These are phyloP conservation scores for Steinernema hermaphroditum DNA, from an alignment of 2,888 invertebrate species.

Conservation along the genomic window DNA sequence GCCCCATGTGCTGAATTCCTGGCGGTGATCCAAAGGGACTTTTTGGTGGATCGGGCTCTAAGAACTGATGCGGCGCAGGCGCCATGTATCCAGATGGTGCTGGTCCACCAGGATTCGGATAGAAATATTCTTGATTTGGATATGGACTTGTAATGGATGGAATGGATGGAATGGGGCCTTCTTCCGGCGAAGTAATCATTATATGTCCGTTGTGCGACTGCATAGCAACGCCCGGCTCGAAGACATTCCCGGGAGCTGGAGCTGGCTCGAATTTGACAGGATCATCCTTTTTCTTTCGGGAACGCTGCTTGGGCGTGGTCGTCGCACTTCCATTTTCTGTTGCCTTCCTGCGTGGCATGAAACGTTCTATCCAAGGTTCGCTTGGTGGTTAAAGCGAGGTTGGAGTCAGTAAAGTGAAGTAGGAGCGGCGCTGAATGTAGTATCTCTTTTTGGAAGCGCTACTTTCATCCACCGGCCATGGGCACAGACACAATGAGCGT, in stretches of 20 bases:
- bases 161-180: constrained; percentile 17
- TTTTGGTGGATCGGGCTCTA: constrained; percentile 14
- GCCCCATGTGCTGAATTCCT: constrained; percentile 9
- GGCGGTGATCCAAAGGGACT: constrained; percentile 18
- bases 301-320: constrained; percentile 22
- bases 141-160: constrained; percentile 15
- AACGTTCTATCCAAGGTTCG: not conserved
- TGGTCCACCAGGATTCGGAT: constrained; percentile 14
- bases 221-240: not conserved
- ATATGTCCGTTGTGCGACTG: constrained; percentile 26
- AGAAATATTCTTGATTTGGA: constrained; percentile 3
- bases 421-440: not conserved
- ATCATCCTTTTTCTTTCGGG: constrained; percentile 20
- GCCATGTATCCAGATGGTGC: constrained; percentile 12
- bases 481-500: not conserved
- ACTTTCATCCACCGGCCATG: constrained; percentile 12
- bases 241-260: not conserved
- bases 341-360: constrained; percentile 22
- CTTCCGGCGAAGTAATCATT: constrained; percentile 20
- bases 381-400: not conserved
- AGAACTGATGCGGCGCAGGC: constrained; percentile 1
- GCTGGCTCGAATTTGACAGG: not conserved
- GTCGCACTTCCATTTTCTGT: constrained; percentile 27
- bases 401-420: not conserved
- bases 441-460: not conserved